phyloP scores from a whole-genome alignment of 2,888 invertebrate species.

The Phania funesta region DNA sequence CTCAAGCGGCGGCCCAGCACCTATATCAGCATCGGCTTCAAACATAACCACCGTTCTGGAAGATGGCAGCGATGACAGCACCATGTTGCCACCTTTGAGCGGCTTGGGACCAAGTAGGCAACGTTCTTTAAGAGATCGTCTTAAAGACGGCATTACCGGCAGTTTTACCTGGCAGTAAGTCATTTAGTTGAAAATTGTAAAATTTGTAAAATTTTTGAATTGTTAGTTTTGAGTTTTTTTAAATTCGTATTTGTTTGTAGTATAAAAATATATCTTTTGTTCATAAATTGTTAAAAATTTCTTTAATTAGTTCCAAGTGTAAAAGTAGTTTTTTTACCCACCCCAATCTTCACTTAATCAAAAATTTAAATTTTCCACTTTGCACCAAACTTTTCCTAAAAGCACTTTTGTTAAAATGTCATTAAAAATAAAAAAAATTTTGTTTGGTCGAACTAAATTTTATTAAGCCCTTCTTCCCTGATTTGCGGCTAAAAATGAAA shows the following conservation, averaged over 20 bases:
- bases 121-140: conserved; percentile 88
- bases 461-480: too few species aligned
- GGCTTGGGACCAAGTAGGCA: conserved; percentile 85
- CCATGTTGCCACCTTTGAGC: conserved; percentile 77
- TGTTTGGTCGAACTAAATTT: too few species aligned
- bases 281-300: background rate
- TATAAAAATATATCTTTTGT: background rate
- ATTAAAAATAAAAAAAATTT: too few species aligned
- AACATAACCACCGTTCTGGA: conserved; percentile 77
- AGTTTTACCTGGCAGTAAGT: conserved; percentile 92
- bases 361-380: too few species aligned
- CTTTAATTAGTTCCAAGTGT: background rate
- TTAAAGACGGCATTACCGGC: conserved; percentile 89
- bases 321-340: too few species aligned
- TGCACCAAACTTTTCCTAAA: too few species aligned
- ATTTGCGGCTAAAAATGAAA: too few species aligned
- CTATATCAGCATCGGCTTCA: conserved; percentile 76
- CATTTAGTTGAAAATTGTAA: conserved; percentile 40
- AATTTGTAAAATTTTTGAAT: conserved; percentile 17
- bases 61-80: conserved; percentile 75
- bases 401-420: too few species aligned
- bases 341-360: too few species aligned
- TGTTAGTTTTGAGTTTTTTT: conserved; percentile 29
- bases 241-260: conserved; percentile 19
- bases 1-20: conserved; percentile 64